Evolutionary conservation across 2,888 invertebrate genomes (phyloP), one percentile per base, ranked within the genome.

Genomic region (Dynastes grantii): DNA sequence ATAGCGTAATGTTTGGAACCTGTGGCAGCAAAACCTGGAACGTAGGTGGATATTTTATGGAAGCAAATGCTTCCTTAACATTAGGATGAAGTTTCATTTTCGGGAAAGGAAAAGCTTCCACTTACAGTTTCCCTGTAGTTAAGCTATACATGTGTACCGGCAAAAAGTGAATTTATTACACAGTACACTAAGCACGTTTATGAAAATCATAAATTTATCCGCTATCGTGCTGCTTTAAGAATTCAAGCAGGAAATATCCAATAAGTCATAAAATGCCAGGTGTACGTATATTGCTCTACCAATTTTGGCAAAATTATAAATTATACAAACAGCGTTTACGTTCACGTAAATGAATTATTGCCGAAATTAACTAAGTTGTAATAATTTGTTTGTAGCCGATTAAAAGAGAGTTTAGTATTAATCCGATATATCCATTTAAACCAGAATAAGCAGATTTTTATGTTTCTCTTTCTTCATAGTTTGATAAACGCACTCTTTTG

Each of bases 41-140:
- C 79, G 80, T 70, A 55, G 61, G 64, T 64, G 78, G 79, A 67
- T 80, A 81, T 80, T 79, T 80, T 76, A 64, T 58, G 58, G 73
- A 22, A 61, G 22, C 40, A 58, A 58, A 73, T 55, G 55, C 73
- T 73, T 58, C 73, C 58, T 58, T 58, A 58, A 16, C 73, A 58
- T 55, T 73, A 73, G 16, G n/a, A 40, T 45, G 73, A 58, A 58
- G 73, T 73, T 73, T 73, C 58, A 40, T 73, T 73, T 73, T 37
- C 5, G 58, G 73, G 40, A 73, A 73, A 40, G 58, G 58, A 58
- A 73, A 58, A 40, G 58, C 58, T 40, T 22, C 58, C 29, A 22
- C 73, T 13, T 32, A 22, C 55, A 73, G 58, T 73, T 73, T 73
- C 73, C 73, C 40, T 58, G 73, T 73, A 73, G 73, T 73, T 73